Base-by-base conservation (phyloP, 92 coral and sea anemone species). In the Meandrina meandrites region DNA sequence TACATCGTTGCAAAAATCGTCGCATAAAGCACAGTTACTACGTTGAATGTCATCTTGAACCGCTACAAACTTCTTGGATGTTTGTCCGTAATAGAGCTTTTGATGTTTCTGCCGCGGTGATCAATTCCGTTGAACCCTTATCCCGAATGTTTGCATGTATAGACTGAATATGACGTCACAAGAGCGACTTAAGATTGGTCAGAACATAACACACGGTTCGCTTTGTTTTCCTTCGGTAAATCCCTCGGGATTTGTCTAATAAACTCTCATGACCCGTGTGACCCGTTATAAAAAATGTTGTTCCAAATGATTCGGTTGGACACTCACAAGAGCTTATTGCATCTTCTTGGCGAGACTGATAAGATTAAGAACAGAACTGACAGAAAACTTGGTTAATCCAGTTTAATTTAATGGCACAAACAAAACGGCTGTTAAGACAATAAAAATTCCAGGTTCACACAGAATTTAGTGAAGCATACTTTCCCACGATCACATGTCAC, bases 21-120 rank as follows among this genome's bases (percentile, higher is more conserved):
- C 36, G 72, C 53, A 40, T 14, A 57, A 40, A 72, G 27, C 71
- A 28, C 80, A 54, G 87, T 58, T 73, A 47, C 51, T 24, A 18
- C 22, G 87, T n/a, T 10, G 27, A 36, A 74, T 74, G 54, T 75
- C 87, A 84, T 84, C 36, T 73, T 84, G 74, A 5, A 28, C 53
- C 28, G 9, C 27, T 28, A 28, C 21, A 73, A 72, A 12, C 36
- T 12, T 48, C 53, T 4, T 12, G 8, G 42, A 22, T 53, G 60
- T 58, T 37, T 81, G 9, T 15, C 9, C 22, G 17, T 75, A 24
- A 57, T 8, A 75, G 35, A 58, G 17, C 64, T 19, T 19, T 16
- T 19, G 64, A 42, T 68, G 64, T 68, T 7, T 24, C n/a, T 35
- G 53, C 32, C 3, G 5, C 76, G 76, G 45, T 71, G 48, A 24